These are phyloP conservation scores for Podarcis raffonei DNA, from an alignment of 2,113 vertebrate species.

Conservation along the genomic window DNA sequence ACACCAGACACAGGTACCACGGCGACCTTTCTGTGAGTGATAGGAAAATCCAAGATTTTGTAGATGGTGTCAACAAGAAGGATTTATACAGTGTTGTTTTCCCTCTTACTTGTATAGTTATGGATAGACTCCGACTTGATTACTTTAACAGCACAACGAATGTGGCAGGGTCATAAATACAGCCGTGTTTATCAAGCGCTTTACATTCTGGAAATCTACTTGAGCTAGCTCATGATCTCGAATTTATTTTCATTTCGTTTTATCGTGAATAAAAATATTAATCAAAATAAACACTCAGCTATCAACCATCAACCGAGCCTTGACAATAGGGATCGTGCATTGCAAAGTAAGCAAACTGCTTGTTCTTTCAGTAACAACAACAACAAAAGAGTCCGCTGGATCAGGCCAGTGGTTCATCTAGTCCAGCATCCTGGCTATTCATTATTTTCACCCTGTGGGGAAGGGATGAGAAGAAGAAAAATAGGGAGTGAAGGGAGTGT, in stretches of 20 bases:
- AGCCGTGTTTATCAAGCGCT: conserved; percentile 58
- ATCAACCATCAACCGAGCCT: too few species aligned
- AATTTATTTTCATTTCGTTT: conserved; percentile 47
- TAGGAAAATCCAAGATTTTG: conserved; percentile 63
- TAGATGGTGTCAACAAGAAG: conserved; percentile 68
- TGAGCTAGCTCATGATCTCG: conserved; percentile 47
- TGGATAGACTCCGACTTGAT: conserved; percentile 65
- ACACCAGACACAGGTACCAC: conserved; percentile 74
- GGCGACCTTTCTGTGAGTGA: conserved; percentile 72
- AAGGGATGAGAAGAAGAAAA: too few species aligned
- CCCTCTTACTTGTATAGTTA: conserved; percentile 50
- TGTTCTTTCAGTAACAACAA: too few species aligned
- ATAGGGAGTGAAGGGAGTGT: too few species aligned
- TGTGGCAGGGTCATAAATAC: conserved; percentile 62
- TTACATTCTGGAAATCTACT: conserved; percentile 76
- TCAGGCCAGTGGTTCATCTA: neutral
- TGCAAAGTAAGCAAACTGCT: too few species aligned
- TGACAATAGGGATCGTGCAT: too few species aligned
- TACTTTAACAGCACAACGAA: conserved; percentile 75
- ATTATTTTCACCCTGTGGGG: neutral
- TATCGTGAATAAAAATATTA: too few species aligned
- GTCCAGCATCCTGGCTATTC: neutral
- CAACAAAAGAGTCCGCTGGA: neutral
- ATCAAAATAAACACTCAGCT: too few species aligned
- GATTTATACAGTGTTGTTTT: conserved; percentile 73